These are phyloP conservation scores for Lonchura striata DNA, from an alignment of 2,113 vertebrate species.

Conservation along the genomic window DNA sequence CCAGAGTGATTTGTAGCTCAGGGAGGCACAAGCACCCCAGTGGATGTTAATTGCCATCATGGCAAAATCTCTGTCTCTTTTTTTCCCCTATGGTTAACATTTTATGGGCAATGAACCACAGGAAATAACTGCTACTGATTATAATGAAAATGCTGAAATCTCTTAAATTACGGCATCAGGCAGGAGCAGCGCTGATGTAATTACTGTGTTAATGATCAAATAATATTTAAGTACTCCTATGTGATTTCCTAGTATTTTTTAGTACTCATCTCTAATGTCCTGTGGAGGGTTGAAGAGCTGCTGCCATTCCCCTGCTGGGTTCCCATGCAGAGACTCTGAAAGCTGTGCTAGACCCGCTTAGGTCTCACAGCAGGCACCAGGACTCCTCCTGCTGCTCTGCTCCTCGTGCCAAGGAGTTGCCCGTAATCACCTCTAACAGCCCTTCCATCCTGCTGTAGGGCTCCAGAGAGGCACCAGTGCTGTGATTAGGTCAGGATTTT, in stretches of 20 bases:
- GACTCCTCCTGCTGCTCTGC: not conserved
- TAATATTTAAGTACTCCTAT: constrained; percentile 67
- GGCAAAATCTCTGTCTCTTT: not conserved
- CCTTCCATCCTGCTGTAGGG: not conserved
- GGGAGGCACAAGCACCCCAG: not conserved
- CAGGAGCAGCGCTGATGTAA: constrained; percentile 52
- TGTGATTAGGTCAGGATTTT: not conserved
- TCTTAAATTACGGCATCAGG: constrained; percentile 50
- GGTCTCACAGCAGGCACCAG: not conserved
- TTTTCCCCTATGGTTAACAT: not conserved
- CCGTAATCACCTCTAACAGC: not conserved
- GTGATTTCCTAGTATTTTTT: constrained; percentile 62
- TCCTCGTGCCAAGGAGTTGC: not conserved
- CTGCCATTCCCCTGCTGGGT: constrained; percentile 42
- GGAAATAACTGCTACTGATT: constrained; percentile 51
- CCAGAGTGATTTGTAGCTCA: not conserved
- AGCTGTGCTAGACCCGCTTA: not conserved
- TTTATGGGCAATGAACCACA: constrained; percentile 53
- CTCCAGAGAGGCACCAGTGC: not conserved
- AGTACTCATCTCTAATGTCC: constrained; percentile 46
- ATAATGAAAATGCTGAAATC: constrained; percentile 60
- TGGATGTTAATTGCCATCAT: not conserved
- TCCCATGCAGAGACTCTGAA: constrained; percentile 28
- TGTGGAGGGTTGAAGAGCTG: constrained; percentile 57
- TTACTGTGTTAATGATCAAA: constrained; percentile 68